A percentile compares a stretch with the other conserved stretches of the same genome.
Evolutionary conservation across 2,113 vertebrate genomes (phyloP).

Genomic region (Taurulus bubalis): DNA sequence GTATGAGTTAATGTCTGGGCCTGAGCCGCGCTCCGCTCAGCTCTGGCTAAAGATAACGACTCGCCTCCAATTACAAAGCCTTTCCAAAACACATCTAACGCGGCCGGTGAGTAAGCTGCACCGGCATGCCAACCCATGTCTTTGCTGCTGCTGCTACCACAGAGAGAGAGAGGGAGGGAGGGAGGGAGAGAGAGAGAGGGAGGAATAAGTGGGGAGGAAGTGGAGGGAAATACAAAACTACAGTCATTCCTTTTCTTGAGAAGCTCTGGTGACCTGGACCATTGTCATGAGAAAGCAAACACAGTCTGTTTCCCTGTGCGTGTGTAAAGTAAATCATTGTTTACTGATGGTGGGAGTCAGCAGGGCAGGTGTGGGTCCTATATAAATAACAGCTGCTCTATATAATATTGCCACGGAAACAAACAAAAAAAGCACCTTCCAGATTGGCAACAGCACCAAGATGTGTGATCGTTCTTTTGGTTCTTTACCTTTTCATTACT

Average conservation of each 20-base stretch:
- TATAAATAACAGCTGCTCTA: constrained; percentile 78
- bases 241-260: constrained; percentile 52
- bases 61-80: constrained; percentile 73
- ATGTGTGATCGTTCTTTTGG: neutral
- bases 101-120: constrained; percentile 53
- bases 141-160: constrained; percentile 22
- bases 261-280: constrained; percentile 48
- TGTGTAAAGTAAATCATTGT: constrained; percentile 74
- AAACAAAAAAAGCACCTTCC: constrained; percentile 7
- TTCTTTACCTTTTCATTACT: neutral
- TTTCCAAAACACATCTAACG: constrained; percentile 63
- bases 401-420: constrained; percentile 49
- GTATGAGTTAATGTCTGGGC: constrained; percentile 80
- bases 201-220: constrained; percentile 10
- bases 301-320: constrained; percentile 41
- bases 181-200: neutral
- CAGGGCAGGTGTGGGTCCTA: constrained; percentile 78
- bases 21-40: constrained; percentile 49
- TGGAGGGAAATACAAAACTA: constrained; percentile 32
- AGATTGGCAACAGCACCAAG: constrained; percentile 6
- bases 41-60: constrained; percentile 72
- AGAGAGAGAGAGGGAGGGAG: neutral
- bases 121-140: constrained; percentile 44
- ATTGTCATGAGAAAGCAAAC: constrained; percentile 75
- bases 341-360: constrained; percentile 74